These are phyloP conservation scores for Meles meles DNA, from an alignment of 2,113 vertebrate species.

Conservation along the genomic window DNA sequence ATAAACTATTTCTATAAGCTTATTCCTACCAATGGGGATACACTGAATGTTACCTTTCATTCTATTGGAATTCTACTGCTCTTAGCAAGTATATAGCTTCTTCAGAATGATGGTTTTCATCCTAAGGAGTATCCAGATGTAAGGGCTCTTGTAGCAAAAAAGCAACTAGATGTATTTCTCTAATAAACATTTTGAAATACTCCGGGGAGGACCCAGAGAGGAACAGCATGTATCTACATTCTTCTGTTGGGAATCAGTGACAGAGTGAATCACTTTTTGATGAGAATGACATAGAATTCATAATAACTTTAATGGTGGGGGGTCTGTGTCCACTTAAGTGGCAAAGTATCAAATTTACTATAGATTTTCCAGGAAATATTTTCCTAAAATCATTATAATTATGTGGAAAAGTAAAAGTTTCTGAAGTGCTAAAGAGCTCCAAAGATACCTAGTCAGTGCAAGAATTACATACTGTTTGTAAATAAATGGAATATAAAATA, in stretches of 20 bases:
- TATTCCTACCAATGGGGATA: neutral
- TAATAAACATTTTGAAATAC: neutral
- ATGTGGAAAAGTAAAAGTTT: neutral
- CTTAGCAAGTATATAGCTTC: neutral
- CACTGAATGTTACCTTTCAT: neutral
- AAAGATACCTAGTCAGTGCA: neutral
- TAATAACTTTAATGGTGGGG: neutral
- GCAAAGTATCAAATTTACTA: neutral
- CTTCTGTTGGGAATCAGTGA: neutral
- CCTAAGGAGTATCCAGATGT: neutral
- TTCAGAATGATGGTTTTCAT: neutral
- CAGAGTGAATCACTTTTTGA: neutral
- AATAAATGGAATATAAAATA: neutral
- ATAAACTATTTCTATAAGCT: neutral
- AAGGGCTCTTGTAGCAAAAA: neutral
- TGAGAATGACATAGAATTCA: neutral
- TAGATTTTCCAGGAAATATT: neutral
- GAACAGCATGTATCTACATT: neutral
- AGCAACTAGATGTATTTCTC: neutral
- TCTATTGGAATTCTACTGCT: neutral
- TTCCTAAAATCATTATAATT: neutral
- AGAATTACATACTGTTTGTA: neutral
- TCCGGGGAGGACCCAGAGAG: neutral
- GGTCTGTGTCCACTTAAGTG: neutral
- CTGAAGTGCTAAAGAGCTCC: neutral